Conservation (phyloP, 2,888 invertebrate species). For the Hyles lineata region DNA sequence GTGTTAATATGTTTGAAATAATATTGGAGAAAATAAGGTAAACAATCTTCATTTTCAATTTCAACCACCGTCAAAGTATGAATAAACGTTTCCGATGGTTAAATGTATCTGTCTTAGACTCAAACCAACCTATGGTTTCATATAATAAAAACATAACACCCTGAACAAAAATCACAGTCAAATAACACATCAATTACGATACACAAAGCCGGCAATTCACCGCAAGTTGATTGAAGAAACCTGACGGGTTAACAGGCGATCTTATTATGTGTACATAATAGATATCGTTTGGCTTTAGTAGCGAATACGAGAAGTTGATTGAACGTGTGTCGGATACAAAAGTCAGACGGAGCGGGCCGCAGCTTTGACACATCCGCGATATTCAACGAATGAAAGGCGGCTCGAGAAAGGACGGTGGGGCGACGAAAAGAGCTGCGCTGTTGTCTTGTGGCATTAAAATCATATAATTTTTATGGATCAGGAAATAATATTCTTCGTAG, state of each 20-base stretch:
- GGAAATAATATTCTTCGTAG: no score
- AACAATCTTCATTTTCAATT: no score
- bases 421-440: background rate
- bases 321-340: slow-evolving; percentile 27
- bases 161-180: no score
- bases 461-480: no score
- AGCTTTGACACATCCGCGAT: slow-evolving; percentile 39
- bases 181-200: background rate
- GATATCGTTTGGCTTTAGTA: slow-evolving; percentile 24
- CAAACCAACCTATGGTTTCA: no score
- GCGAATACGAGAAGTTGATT: slow-evolving; percentile 23
- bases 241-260: slow-evolving; percentile 7
- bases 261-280: slow-evolving; percentile 26
- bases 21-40: no score
- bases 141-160: no score
- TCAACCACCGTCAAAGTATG: no score
- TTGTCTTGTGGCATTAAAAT: background rate
- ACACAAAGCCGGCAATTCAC: background rate
- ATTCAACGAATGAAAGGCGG: slow-evolving; percentile 37
- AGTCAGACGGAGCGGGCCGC: slow-evolving; percentile 22
- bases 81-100: no score
- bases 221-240: background rate
- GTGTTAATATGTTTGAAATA: no score
- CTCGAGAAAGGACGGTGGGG: slow-evolving; percentile 32
- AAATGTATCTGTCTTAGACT: no score